Conservation (phyloP, 2,113 vertebrate genomes). For the Embiotoca jacksoni region DNA sequence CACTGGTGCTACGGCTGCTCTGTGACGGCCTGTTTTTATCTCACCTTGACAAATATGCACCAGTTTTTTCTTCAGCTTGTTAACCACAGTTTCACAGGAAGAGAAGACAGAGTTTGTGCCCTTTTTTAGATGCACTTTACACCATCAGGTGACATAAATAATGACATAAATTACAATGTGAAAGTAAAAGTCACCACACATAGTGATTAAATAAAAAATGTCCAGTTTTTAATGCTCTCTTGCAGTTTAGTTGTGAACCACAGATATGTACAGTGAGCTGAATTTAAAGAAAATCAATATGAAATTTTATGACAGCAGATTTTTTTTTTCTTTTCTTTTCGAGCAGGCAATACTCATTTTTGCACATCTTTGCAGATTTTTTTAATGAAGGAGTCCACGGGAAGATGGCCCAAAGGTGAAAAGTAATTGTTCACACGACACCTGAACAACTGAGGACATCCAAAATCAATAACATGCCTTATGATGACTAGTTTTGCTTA, state of each 20-base stretch:
- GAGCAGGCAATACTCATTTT: background rate
- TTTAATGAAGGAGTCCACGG: slow-evolving; percentile 8
- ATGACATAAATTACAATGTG: too few relatives aligned
- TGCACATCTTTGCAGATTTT: slow-evolving; percentile 35
- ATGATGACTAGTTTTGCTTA: slow-evolving; percentile 51
- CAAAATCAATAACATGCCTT: slow-evolving; percentile 54
- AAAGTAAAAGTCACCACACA: background rate
- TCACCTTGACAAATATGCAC: background rate
- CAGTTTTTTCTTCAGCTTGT: background rate
- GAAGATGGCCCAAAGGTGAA: slow-evolving; percentile 40
- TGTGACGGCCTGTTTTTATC: background rate
- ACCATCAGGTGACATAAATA: background rate
- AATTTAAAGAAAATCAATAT: slow-evolving; percentile 33
- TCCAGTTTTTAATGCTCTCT: background rate
- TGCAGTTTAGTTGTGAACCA: background rate
- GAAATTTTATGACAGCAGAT: background rate
- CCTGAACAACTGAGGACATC: slow-evolving; percentile 15
- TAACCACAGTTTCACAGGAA: background rate
- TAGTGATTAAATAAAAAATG: background rate
- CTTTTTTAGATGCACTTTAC: background rate
- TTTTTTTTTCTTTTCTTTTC: background rate
- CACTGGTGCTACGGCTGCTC: background rate
- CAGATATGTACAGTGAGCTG: background rate
- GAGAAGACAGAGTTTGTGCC: background rate
- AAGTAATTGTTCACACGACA: slow-evolving; percentile 41